Evolutionary conservation across 2,797 vertebrate genomes (phyloP), one percentile per base, ranked within the genome.

Genomic region (Triplophysa yarkandensis): DNA sequence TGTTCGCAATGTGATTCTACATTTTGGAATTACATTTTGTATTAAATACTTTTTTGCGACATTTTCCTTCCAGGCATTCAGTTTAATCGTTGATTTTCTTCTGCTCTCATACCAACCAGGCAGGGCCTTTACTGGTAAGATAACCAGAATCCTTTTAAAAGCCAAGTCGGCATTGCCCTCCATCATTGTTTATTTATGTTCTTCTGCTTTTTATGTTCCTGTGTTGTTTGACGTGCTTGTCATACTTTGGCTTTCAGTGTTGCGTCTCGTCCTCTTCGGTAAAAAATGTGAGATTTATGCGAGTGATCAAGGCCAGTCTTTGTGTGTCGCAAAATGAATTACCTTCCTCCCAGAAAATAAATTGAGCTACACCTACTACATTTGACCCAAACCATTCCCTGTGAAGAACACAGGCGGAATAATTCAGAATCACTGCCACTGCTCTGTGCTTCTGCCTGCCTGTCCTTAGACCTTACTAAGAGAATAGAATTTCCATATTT

Each of bases 161-260:
- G 28, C 28, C 69, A 65, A 71, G 61, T 30, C 64, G 65, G 65
- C 48, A 65, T n/a, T 44, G 25, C 36, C 61, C 25, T 55, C 44
- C 21, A 6, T 73, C 48, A 55, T 73, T 32, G 17, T 23, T 65
- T 73, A 55, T 73, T 64, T 73, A 65, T 73, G 41, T 61, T 3
- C 17, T 48, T 58, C 9, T 11, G 17, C 10, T 52, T 69, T 69
- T 16, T 60, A 5, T 36, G 48, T 54, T 54, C 9, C 36, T 3
- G 23, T 46, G 41, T 62, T 17, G 7, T 27, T 32, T 34, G 25
- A 44, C 9, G 19, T 73, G 70, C 32, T 6, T 43, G n/a, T 54
- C 46, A 73, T 54, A 55, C 54, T 44, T 65, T 8, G 7, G 58
- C 27, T 52, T 62, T 58, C 39, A 11, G 10, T 57, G 36, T 36